Evolutionary conservation across 2,888 invertebrate species (phyloP), one percentile per base, ranked within the genome.

Genomic region (Quadroppia sp.): DNA sequence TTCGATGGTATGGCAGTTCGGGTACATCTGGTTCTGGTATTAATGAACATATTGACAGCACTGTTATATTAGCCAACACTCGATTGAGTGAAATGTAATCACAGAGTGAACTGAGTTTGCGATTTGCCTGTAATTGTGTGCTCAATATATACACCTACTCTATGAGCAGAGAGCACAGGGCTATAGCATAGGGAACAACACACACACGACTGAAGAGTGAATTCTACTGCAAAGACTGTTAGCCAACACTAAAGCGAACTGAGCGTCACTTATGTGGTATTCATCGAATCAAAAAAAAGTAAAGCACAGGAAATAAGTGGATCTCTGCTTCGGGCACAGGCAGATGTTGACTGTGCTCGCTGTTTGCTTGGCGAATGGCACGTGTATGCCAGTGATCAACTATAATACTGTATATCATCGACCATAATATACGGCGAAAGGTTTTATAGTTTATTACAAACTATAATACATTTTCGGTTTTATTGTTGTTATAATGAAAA

Each of bases 21-120:
- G 2, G 61, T 61, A 61, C 61, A 61, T 61, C 32, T 30, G 61
- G 61, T 30, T 15, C n/a, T 32, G 36, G 61, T 61, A 32, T 61
- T 61, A 61, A 61, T 61, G 32, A 61, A 61, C 36, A 36, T 61
- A 61, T 61, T 61, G 61, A 61, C 61, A 61, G 61, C 61, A 61
- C 17, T 61, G 61, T 61, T 32, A 53, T 61, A 53, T n/a, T n/a
- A n/a, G n/a, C n/a, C 53, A 53, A 61, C 61, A 61, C 61, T 61
- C 11, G n/a, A n/a, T n/a, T 7, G 17, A 32, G 23, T 9, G 17
- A 61, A 61, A 23, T 20, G 11, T 3, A 53, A 23, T 23, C 23
- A 23, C 61, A 61, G 32, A 61, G 23, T 32, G 61, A 30, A 61
- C 61, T 61, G 61, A 61, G 61, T 61, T 61, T 61, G 32, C 61